Base-by-base conservation (phyloP, 1,140 invertebrate species). In the Muscidifurax raptorellus region DNA sequence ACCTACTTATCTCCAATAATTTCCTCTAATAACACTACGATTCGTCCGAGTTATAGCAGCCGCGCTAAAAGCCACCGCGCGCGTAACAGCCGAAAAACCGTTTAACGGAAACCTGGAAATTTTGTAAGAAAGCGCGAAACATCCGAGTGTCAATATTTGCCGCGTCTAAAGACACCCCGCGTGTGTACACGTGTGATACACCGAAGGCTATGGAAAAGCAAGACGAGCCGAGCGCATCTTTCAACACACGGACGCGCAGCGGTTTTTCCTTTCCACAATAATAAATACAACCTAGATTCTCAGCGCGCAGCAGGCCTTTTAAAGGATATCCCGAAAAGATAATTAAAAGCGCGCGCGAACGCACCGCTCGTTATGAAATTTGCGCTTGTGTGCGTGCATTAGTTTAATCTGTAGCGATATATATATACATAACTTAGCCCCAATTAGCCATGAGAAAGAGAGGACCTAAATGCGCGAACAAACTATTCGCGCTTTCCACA, bases 381-480 rank as follows among this genome's bases (percentile, higher is more conserved):
- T 10, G 0, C 74, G n/a, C 28, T 9, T 27, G 25, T 30, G 30
- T 12, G 4, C 5, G 27, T 66, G 32, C 25, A 52, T 77, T 77
- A 47, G 72, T 80, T 80, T 28, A 80, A 80, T 72, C 40, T 71
- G 67, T 80, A 72, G 52, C 66, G 66, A 71, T 80, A 12, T 77
- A 72, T 71, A 72, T 36, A 71, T 80, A 12, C 59, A 72, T 71
- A 72, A 69, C 13, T 72, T 80, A 47, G 64, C 2, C 66, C n/a
- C 79, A 80, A 80, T 80, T 80, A 80, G 22, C 18, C 79, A 71
- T 71, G 66, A 72, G 79, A 80, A 80, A 71, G 44, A 77, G 27
- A 77, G 47, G 47, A 77, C 47, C 75, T 77, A 32, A 77, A 77
- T 77, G 75, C 25, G 13, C n/a, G 36, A 69, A 28, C 7, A n/a